phyloP scores from a whole-genome alignment of 2,888 invertebrate genomes.

The Brenthis daphne region DNA sequence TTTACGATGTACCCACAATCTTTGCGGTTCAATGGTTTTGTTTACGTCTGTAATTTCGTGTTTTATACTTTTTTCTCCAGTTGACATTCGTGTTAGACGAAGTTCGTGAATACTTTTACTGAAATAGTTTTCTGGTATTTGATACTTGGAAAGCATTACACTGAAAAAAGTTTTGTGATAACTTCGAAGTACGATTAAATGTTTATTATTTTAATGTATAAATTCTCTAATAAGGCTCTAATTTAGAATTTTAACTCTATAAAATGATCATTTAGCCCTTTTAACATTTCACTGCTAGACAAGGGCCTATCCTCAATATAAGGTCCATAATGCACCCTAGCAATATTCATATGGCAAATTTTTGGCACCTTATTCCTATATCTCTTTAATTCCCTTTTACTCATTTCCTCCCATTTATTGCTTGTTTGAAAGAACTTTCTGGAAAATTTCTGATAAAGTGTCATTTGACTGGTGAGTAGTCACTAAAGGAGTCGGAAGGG shows the following conservation, averaged over 20 bases:
- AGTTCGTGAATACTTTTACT: slow-evolving; percentile 61
- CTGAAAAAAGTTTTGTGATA: background rate
- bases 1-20: slow-evolving; percentile 35
- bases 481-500: background rate
- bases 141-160: slow-evolving; percentile 13
- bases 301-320: too few species aligned
- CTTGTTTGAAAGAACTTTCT: too few species aligned
- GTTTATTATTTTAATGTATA: background rate
- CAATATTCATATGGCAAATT: too few species aligned
- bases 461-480: background rate
- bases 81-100: slow-evolving; percentile 59
- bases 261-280: too few species aligned
- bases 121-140: slow-evolving; percentile 39
- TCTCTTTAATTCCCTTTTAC: too few species aligned
- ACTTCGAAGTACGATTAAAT: background rate
- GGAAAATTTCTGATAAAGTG: background rate
- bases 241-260: too few species aligned
- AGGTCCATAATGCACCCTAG: too few species aligned
- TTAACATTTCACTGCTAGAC: too few species aligned
- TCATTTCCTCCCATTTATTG: too few species aligned
- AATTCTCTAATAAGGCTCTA: too few species aligned
- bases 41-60: slow-evolving; percentile 64
- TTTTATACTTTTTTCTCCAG: slow-evolving; percentile 56
- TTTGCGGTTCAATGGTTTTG: slow-evolving; percentile 53
- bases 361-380: too few species aligned